Evolutionary conservation across 2,797 vertebrate genomes (phyloP), one percentile per base, ranked within the genome.

Genomic region (Staurois parvus): DNA sequence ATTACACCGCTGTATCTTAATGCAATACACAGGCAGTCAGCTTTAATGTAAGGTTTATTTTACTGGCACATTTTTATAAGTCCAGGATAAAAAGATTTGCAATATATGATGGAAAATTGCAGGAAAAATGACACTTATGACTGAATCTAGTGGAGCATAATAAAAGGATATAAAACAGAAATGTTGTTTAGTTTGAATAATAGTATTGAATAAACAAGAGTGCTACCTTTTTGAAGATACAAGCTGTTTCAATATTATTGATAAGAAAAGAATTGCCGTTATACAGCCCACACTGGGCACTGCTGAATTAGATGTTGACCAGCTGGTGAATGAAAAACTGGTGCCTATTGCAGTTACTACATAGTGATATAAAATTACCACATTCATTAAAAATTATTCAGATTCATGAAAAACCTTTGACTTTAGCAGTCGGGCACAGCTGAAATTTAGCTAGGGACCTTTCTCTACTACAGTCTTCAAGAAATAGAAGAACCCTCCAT

Each of bases 1-100:
- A 29, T 62, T 48, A 72, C 79, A 62, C 21, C n/a, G 34, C 56
- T 66, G 80, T 21, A 73, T 83, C 56, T 74, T 74, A 79, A 74
- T 48, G 19, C 34, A 40, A 69, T 32, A 81, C 30, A 28, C 12
- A 72, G 29, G 21, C 32, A 37, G 30, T 24, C 28, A 6, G 24
- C 10, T 72, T 40, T 64, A 72, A 62, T 72, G n/a, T 30, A 8
- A 29, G 30, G 24, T 64, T 81, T 64, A 81, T 81, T 72, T 81
- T 64, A 59, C 48, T 64, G 70, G 48, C 70, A 48, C 34, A 42
- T 74, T 17, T 79, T n/a, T 68, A 79, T 29, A 52, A 67, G 30
- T 52, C 29, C 19, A 26, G n/a, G 26, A 77, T 77, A 24, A 77
- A 37, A 66, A 40, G 34, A 11, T 26, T 9, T 32, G 11, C n/a